Percentiles rank a stretch among this genome's conserved stretches.
Conservation (phyloP, 2,113 vertebrate genomes). For the Protobothrops mucrosquamatus region DNA sequence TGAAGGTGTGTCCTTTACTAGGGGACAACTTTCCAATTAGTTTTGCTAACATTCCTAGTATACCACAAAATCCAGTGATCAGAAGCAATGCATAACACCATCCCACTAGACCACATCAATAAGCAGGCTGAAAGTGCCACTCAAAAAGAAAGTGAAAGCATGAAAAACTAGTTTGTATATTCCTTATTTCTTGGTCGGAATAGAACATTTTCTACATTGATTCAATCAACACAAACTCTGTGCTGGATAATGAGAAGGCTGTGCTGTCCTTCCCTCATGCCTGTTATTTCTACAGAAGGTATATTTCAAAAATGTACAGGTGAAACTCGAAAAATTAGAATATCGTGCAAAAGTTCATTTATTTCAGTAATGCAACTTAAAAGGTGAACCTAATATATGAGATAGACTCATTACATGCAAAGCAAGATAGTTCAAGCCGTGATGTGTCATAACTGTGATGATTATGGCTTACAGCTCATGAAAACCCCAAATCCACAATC, state of each 20-base stretch:
- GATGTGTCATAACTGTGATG: no score
- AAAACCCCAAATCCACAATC: no score
- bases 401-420: no score
- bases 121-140: background rate
- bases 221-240: background rate
- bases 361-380: no score
- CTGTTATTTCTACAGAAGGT: background rate
- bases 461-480: no score
- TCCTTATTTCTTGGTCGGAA: background rate
- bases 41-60: background rate
- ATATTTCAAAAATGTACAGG: background rate
- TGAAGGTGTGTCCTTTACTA: background rate
- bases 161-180: background rate
- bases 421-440: no score
- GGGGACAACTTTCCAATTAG: background rate
- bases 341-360: no score
- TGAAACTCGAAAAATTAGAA: no score
- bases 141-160: background rate
- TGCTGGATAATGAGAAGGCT: background rate
- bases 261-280: background rate
- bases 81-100: background rate
- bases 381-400: no score
- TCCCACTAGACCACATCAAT: background rate
- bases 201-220: background rate
- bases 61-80: background rate